Conservation (phyloP, 1,140 invertebrate genomes). For the Megathymus violae region DNA sequence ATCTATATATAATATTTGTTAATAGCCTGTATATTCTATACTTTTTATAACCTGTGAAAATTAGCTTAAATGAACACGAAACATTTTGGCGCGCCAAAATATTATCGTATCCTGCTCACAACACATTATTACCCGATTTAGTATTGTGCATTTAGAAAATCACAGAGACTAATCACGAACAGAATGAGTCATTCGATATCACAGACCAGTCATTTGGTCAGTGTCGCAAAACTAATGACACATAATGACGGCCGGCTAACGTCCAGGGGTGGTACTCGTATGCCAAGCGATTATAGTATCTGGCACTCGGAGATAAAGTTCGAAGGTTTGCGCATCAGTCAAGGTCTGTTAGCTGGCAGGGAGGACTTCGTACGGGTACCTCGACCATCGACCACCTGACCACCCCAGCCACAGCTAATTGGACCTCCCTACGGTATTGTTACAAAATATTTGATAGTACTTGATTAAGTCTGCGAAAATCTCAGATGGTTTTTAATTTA, state of each 20-base stretch:
- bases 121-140: conserved; percentile 46
- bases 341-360: conserved; percentile 71
- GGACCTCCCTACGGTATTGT: conserved; percentile 54
- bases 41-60: background rate
- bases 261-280: conserved; percentile 58
- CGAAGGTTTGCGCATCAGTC: conserved; percentile 52
- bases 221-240: conserved; percentile 83
- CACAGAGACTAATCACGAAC: conserved; percentile 75
- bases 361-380: conserved; percentile 65
- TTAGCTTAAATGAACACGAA: background rate
- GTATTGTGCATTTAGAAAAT: conserved; percentile 67
- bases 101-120: conserved; percentile 30
- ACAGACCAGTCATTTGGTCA: conserved; percentile 81
- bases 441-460: conserved; percentile 46
- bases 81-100: conserved; percentile 19
- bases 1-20: too few relatives aligned
- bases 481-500: background rate
- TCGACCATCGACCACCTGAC: conserved; percentile 65
- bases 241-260: conserved; percentile 77
- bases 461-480: conserved; percentile 32
- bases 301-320: conserved; percentile 37
- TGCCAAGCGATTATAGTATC: conserved; percentile 48
- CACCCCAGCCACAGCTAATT: conserved; percentile 66
- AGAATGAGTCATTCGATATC: conserved; percentile 81
- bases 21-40: too few relatives aligned